These are phyloP conservation scores for Acleris literana DNA, from an alignment of 2,888 invertebrate species.

Conservation along the genomic window DNA sequence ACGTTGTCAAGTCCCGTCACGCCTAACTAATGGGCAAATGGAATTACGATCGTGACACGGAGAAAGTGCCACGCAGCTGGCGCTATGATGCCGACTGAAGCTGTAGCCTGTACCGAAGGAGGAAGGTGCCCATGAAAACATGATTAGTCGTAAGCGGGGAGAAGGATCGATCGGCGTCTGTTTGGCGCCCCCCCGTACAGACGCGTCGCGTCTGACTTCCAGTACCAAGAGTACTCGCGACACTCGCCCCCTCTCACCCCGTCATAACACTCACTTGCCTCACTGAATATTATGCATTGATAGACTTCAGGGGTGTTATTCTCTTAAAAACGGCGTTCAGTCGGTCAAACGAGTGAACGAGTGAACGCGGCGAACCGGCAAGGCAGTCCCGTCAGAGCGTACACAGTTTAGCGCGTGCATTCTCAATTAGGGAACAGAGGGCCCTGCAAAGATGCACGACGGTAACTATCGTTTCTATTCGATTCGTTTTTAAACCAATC, in stretches of 20 bases:
- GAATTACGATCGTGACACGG: constrained; percentile 24
- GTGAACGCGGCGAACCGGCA: no score
- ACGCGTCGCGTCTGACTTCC: constrained; percentile 44
- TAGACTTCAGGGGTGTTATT: no score
- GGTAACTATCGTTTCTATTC: no score
- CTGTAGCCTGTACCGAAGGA: constrained; percentile 23
- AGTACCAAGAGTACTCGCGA: constrained; percentile 23
- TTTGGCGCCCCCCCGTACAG: constrained; percentile 55
- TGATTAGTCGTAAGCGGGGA: constrained; percentile 66
- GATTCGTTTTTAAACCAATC: no score
- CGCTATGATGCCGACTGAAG: constrained; percentile 3
- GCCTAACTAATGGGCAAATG: constrained; percentile 25
- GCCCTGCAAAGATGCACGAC: no score
- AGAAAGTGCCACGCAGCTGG: constrained; percentile 14
- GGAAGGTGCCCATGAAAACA: constrained; percentile 61
- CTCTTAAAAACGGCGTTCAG: no score
- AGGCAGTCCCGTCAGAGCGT: no score
- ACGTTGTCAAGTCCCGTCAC: constrained; percentile 20
- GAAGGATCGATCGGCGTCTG: constrained; percentile 74
- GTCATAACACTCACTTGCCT: constrained; percentile 20
- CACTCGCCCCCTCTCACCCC: constrained; percentile 20
- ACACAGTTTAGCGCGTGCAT: no score
- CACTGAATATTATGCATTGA: constrained; percentile 16
- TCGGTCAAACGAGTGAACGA: no score
- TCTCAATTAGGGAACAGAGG: no score